Percentiles rank a stretch among this genome's conserved stretches.
Evolutionary conservation across 2,113 vertebrate genomes (phyloP).

Genomic region (Tichodroma muraria): DNA sequence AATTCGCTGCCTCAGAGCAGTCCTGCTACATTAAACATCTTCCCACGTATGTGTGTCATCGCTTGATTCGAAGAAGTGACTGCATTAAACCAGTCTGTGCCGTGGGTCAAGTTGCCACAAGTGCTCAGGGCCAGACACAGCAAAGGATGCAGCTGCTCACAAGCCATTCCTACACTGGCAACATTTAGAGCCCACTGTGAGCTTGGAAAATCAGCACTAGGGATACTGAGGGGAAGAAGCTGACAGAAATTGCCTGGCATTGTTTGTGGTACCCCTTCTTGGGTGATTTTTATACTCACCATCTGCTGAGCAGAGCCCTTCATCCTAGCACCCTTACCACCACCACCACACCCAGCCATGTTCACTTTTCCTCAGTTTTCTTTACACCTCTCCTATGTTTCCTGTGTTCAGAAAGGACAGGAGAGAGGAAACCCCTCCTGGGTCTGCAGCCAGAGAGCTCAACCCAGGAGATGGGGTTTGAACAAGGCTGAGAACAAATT

Average conservation of each 20-base stretch:
- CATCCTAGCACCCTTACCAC: not conserved
- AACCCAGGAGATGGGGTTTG: not conserved
- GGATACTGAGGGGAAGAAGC: not conserved
- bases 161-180: not conserved
- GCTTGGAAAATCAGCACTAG: not conserved
- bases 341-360: not conserved
- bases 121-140: not conserved
- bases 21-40: not conserved
- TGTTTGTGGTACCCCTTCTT: not conserved
- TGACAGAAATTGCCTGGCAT: not conserved
- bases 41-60: fast-evolving
- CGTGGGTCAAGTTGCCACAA: not conserved
- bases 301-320: not conserved
- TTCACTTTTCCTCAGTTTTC: not conserved
- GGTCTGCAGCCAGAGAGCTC: not conserved
- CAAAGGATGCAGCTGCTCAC: not conserved
- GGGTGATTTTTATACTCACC: not conserved
- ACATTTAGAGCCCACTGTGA: not conserved
- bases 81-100: not conserved
- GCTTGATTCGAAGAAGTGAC: not conserved
- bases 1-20: not conserved
- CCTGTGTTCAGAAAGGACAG: not conserved
- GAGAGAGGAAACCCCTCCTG: not conserved
- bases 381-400: fast-evolving
- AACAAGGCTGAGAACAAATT: not conserved